Conservation (phyloP, 2,797 vertebrate species). For the Peromyscus nudipes region DNA sequence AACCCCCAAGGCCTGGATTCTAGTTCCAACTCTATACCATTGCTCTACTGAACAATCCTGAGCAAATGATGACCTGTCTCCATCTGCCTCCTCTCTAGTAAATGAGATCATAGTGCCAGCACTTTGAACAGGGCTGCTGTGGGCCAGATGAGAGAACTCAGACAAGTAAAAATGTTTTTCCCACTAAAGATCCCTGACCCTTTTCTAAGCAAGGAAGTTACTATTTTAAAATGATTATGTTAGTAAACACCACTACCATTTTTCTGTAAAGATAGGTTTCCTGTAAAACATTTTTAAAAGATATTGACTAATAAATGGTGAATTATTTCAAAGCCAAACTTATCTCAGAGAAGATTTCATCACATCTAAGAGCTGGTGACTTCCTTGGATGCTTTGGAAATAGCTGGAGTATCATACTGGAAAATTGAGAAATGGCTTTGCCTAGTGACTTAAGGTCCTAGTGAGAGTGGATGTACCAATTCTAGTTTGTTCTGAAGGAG, state of each 20-base stretch:
- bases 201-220: constrained; percentile 50
- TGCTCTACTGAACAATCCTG: constrained; percentile 25
- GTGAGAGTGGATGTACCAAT: background rate
- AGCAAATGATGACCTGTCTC: constrained; percentile 17
- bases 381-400: constrained; percentile 37
- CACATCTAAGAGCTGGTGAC: background rate
- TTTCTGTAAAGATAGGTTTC: constrained; percentile 61
- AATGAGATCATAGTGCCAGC: constrained; percentile 6
- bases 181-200: constrained; percentile 5
- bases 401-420: background rate
- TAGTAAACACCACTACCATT: constrained; percentile 59
- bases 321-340: constrained; percentile 48
- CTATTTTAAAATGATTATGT: constrained; percentile 74
- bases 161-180: background rate
- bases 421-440: constrained; percentile 37
- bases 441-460: constrained; percentile 35
- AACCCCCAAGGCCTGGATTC: constrained; percentile 9
- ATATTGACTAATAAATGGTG: constrained; percentile 27
- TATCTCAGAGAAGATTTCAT: constrained; percentile 29
- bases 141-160: constrained; percentile 42
- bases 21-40: constrained; percentile 32
- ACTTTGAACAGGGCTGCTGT: constrained; percentile 19
- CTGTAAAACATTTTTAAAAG: constrained; percentile 63
- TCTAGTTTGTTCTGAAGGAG: background rate
- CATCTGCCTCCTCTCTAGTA: constrained; percentile 24